Base-by-base conservation (phyloP, 2,888 invertebrate species). In the Mythimna albipuncta region DNA sequence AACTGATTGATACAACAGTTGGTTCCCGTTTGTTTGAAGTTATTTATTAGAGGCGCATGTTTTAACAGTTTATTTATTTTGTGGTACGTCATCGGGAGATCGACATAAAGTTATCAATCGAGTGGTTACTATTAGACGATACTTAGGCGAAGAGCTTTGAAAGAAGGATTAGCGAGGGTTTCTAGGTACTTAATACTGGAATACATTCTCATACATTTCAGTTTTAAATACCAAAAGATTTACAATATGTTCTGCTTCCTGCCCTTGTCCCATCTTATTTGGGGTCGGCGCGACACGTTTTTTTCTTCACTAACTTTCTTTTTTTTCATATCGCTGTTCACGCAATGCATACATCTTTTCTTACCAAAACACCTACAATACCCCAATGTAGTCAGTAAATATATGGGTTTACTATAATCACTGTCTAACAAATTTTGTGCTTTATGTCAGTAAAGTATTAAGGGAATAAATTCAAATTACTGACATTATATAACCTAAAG, bases 1-100 rank as follows among this genome's bases (percentile, higher is more conserved):
- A 55, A 47, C 69, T 81, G 81, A 84, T 82, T 82, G 84, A 84
- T 84, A 83, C 64, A 70, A 41, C 84, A 80, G 82, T 75, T 64
- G 70, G 70, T 63, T 71, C 64, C 64, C 58, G 70, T 66, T 71
- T 54, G 52, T 68, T 78, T 70, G 38, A 32, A 74, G 77, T 65
- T 68, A 77, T 77, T 81, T 74, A 74, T 81, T 65, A 55, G 63
- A 59, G 62, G 55, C 55, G 67, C 57, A 58, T 61, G 54, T 68
- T 65, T 55, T 67, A 61, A 76, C 68, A 69, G 77, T 64, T 64
- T 57, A 50, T 67, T 79, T 69, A 55, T 58, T 77, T 75, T 21
- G 26, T 63, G 58, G 7, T 10, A 55, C 13, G 44, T 77, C 62
- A 70, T 72, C 55, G 41, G 11, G 9, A 35, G 19, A 47, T 32